A percentile compares a stretch with the other conserved stretches of the same genome.
Conservation (phyloP, 35 echinoderm and acorn worm genomes). For the Lytechinus pictus region DNA sequence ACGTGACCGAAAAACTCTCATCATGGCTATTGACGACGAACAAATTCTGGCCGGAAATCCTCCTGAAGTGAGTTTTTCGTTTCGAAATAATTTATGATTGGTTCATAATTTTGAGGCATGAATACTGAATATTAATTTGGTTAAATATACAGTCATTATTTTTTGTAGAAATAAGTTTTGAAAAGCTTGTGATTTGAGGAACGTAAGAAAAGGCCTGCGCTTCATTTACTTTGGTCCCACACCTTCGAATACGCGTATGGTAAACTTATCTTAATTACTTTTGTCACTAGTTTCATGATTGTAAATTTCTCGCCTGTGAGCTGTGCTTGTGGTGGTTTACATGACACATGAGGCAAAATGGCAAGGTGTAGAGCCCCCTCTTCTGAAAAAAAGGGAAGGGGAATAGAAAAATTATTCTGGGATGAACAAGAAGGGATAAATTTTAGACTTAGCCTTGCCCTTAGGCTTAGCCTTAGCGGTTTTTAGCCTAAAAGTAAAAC, state of each 20-base stretch:
- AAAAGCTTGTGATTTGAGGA: neutral
- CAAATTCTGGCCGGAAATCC: conserved; percentile 59
- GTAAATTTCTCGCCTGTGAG: too few relatives aligned
- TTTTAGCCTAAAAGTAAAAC: too few relatives aligned
- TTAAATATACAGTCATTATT: neutral
- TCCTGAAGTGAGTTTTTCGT: conserved; percentile 62
- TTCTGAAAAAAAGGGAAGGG: too few relatives aligned
- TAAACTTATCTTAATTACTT: neutral
- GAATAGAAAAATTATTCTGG: too few relatives aligned
- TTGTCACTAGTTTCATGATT: too few relatives aligned
- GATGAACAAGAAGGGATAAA: too few relatives aligned
- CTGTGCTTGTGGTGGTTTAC: too few relatives aligned
- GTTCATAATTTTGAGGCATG: neutral
- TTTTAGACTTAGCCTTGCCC: too few relatives aligned
- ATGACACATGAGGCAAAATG: too few relatives aligned
- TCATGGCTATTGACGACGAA: conserved; percentile 73
- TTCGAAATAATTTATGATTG: neutral
- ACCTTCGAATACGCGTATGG: neutral
- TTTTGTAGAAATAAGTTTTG: neutral
- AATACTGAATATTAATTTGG: neutral
- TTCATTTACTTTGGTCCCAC: neutral
- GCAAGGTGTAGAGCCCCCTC: too few relatives aligned
- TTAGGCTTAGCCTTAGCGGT: too few relatives aligned
- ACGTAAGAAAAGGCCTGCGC: neutral
- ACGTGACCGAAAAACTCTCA: neutral